Conservation (phyloP, 35 echinoderm and acorn worm genomes). For the Acanthaster planci region DNA sequence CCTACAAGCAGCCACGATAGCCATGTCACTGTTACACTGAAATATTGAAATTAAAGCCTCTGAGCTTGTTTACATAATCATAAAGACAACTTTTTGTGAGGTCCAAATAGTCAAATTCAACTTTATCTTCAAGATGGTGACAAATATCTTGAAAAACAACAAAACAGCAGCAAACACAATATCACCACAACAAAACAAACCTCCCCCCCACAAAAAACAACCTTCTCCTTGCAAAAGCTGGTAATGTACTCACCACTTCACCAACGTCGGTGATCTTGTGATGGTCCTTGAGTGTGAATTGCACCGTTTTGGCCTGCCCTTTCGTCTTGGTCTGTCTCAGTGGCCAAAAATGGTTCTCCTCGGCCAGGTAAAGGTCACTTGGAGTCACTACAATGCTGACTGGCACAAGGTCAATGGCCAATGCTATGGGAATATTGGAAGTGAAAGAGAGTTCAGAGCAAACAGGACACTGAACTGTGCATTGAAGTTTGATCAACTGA, state of each 20-base stretch:
- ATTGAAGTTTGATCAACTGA: too few relatives aligned
- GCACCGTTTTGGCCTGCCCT: not conserved
- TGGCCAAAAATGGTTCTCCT: conserved; percentile 59
- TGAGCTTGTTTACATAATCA: too few relatives aligned
- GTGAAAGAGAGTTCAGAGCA: too few relatives aligned
- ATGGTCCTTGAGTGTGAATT: conserved; percentile 47
- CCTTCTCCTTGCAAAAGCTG: not conserved
- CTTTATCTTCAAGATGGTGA: not conserved
- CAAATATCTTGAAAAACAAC: too few relatives aligned
- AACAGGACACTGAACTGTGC: too few relatives aligned
- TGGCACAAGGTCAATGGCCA: not conserved
- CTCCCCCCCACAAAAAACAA: not conserved
- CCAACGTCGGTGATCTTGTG: conserved; percentile 51
- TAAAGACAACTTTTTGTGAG: too few relatives aligned
- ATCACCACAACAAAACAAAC: not conserved
- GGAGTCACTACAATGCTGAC: conserved; percentile 44
- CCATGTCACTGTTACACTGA: too few relatives aligned
- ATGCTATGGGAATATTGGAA: not conserved
- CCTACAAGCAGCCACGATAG: too few relatives aligned
- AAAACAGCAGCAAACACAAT: not conserved
- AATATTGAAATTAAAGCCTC: too few relatives aligned
- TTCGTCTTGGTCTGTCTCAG: conserved; percentile 33
- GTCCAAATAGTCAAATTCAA: too few relatives aligned
- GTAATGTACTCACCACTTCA: conserved; percentile 36
- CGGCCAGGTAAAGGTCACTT: conserved; percentile 46